Conservation (phyloP, 2,113 vertebrate genomes). For the Ailurus styani region DNA sequence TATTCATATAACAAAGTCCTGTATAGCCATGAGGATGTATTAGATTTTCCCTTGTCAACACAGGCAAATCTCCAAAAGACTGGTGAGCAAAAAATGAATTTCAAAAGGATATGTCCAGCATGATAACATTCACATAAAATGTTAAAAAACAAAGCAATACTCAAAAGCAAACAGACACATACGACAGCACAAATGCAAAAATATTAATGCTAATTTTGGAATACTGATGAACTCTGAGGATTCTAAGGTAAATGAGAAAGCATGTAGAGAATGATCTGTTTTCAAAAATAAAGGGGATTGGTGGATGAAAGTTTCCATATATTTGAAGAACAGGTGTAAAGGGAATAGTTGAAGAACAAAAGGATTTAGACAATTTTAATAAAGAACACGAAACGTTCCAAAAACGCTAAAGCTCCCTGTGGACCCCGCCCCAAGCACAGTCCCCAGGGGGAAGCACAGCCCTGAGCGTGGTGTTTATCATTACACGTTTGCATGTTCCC, state of each 20-base stretch:
- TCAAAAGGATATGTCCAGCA: background rate
- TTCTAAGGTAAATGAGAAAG: background rate
- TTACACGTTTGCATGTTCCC: no score
- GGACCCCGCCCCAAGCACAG: background rate
- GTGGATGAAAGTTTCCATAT: background rate
- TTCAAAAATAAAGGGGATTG: background rate
- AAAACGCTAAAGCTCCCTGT: background rate
- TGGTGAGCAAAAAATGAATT: background rate
- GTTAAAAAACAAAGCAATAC: background rate
- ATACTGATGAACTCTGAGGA: background rate
- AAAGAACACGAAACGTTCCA: background rate
- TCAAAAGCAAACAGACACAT: background rate
- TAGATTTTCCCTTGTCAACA: background rate
- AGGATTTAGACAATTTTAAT: background rate
- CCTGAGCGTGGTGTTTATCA: no score
- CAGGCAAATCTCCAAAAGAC: background rate
- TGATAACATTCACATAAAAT: background rate
- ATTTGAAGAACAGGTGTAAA: background rate
- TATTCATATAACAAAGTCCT: conserved; percentile 6
- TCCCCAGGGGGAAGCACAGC: background rate
- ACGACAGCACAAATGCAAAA: background rate
- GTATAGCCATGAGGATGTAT: background rate
- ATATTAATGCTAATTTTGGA: background rate
- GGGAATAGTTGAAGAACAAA: background rate
- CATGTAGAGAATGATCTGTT: background rate